phyloP scores from a whole-genome alignment of 2,113 vertebrate species.

The Amblyornis subalaris region DNA sequence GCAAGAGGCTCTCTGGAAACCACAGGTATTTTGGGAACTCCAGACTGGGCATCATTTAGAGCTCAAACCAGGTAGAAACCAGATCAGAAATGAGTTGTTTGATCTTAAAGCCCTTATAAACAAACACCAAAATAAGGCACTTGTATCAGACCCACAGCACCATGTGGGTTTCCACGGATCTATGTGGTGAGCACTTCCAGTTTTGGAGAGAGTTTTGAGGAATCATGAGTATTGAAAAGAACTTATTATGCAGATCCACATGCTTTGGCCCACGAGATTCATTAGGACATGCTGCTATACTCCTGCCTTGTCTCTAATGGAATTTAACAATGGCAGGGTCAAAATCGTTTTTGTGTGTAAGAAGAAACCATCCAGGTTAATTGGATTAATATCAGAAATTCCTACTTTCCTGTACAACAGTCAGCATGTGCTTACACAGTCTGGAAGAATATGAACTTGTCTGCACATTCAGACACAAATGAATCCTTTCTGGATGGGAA shows the following conservation, averaged over 20 bases:
- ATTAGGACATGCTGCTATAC: background rate
- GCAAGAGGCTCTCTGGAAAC: background rate
- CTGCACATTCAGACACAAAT: background rate
- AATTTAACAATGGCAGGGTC: background rate
- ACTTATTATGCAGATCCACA: background rate
- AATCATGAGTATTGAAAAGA: background rate
- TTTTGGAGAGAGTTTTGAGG: background rate
- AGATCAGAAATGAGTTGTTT: background rate
- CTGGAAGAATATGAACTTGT: background rate
- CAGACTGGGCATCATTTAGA: background rate
- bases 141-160: background rate
- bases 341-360: background rate
- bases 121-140: background rate
- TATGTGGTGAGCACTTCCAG: fast-evolving
- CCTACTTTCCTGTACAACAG: background rate
- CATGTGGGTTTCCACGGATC: background rate
- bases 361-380: background rate
- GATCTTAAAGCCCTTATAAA: background rate
- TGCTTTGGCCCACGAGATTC: background rate
- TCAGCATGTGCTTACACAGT: background rate
- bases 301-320: background rate
- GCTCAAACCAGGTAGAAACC: background rate
- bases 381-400: background rate
- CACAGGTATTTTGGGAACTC: background rate
- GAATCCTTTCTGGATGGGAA: background rate